Conservation (phyloP, 1,140 invertebrate species). For the Brachionus calyciflorus region DNA sequence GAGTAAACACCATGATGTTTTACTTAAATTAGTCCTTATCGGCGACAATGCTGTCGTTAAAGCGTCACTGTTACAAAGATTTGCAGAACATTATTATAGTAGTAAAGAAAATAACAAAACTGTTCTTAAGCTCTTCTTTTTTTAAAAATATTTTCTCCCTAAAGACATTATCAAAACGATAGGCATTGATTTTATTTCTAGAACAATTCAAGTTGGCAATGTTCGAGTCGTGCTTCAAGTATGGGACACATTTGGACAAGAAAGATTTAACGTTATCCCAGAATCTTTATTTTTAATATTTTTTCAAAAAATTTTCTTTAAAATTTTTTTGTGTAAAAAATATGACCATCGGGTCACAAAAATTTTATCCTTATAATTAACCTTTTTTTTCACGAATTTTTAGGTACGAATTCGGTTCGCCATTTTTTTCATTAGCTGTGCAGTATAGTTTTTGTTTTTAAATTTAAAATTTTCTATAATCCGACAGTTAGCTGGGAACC, state of each 20-base stretch:
- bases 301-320: too few species aligned
- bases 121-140: too few species aligned
- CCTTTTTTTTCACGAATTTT: too few species aligned
- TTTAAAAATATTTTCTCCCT: slow-evolving; percentile 72
- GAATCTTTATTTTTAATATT: too few species aligned
- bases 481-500: too few species aligned
- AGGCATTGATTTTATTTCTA: slow-evolving; percentile 98
- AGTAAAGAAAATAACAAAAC: slow-evolving; percentile 63
- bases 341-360: too few species aligned
- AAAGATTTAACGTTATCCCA: slow-evolving; percentile 43
- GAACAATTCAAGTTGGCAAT: slow-evolving; percentile 88
- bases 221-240: slow-evolving; percentile 96
- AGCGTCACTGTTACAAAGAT: slow-evolving; percentile 69
- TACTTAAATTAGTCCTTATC: slow-evolving; percentile 76
- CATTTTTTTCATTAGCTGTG: too few species aligned
- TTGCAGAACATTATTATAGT: slow-evolving; percentile 41
- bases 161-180: slow-evolving; percentile 82
- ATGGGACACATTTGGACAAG: slow-evolving; percentile 67
- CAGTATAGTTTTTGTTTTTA: too few species aligned
- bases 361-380: too few species aligned
- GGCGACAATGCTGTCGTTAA: slow-evolving; percentile 85
- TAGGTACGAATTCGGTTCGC: too few species aligned
- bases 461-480: too few species aligned
- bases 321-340: too few species aligned
- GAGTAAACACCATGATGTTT: slow-evolving; percentile 73